phyloP scores from a whole-genome alignment of 2,888 invertebrate species.

The Cataglyphis altisquamis region DNA sequence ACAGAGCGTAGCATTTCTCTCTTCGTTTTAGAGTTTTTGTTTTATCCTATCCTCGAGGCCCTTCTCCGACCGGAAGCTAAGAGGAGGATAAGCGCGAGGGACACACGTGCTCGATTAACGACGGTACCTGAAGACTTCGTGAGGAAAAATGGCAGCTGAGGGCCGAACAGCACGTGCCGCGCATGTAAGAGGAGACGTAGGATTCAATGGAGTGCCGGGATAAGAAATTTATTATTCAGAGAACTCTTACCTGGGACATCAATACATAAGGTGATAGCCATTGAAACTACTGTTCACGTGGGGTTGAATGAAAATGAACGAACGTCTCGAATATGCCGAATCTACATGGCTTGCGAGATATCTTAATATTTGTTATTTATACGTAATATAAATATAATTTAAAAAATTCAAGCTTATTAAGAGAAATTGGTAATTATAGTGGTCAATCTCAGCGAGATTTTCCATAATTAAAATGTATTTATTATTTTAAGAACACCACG shows the following conservation, averaged over 20 bases:
- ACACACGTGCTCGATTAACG: conserved; percentile 69
- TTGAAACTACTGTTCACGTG: conserved; percentile 69
- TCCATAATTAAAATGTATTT: conserved; percentile 71
- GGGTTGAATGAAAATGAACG: conserved; percentile 73
- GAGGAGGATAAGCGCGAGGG: conserved; percentile 53
- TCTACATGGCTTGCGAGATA: not conserved
- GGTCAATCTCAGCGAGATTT: conserved; percentile 39
- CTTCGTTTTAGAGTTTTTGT: conserved; percentile 64
- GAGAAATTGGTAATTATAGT: conserved; percentile 64
- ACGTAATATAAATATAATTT: not conserved
- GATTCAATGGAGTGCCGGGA: conserved; percentile 73
- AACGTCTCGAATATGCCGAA: conserved; percentile 26
- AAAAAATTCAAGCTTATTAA: conserved; percentile 3
- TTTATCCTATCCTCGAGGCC: conserved; percentile 57
- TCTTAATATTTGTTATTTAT: not conserved
- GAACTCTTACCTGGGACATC: conserved; percentile 61
- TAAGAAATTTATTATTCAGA: conserved; percentile 78
- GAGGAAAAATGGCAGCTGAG: conserved; percentile 69
- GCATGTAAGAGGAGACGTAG: conserved; percentile 62
- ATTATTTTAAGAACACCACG: conserved; percentile 47
- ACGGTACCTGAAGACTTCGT: conserved; percentile 70
- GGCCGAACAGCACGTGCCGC: conserved; percentile 75
- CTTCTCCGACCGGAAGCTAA: conserved; percentile 70
- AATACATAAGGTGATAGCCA: conserved; percentile 64
- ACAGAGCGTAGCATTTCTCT: conserved; percentile 29